Base-by-base conservation (phyloP, 1,140 invertebrate genomes). In the Calephelis virginiensis region DNA sequence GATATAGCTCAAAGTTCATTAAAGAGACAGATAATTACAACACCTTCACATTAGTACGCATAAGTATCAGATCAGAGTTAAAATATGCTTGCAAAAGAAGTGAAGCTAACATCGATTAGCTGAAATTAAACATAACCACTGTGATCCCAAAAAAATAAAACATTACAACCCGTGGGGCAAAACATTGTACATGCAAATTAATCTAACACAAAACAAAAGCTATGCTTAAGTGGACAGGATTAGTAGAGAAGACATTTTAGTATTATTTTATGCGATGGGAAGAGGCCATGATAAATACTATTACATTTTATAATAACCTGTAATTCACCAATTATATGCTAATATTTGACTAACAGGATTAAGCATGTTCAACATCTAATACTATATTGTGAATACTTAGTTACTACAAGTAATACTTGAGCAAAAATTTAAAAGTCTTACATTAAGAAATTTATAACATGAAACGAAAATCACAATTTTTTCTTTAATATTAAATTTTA, bases 101-200 rank as follows among this genome's bases (percentile, higher is more conserved):
- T 56, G 50, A 56, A 56, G 50, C 50, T 13, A 76, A 67, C 70
- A 74, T 76, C 74, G 72, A 76, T 50, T 8, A 69, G 63, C 61
- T 73, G 75, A 71, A 67, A 74, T 53, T 50, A 75, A 69, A 76
- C 68, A 74, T 38, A 75, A 63, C 64, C 66, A 61, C 66, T 70
- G 72, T 81, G 74, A 81, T 71, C 70, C 76, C 75, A 56, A 78
- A 81, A 72, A 72, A 56, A 70, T 69, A 72, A 72, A 59, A 72
- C 53, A 65, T 71, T 69, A 74, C 72, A 61, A 63, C 28, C 11
- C 78, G 82, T 86, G 84, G 82, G 70, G 87, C 87, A 90, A 90
- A 90, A 78, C 70, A 90, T 85, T 81, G 69, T 87, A 90, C 87
- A 90, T 90, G 87, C 87, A 90, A 89, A 89, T 85, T 70, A 71